phyloP scores from a whole-genome alignment of 2,797 vertebrate genomes.

The Tympanoctomys barrerae region DNA sequence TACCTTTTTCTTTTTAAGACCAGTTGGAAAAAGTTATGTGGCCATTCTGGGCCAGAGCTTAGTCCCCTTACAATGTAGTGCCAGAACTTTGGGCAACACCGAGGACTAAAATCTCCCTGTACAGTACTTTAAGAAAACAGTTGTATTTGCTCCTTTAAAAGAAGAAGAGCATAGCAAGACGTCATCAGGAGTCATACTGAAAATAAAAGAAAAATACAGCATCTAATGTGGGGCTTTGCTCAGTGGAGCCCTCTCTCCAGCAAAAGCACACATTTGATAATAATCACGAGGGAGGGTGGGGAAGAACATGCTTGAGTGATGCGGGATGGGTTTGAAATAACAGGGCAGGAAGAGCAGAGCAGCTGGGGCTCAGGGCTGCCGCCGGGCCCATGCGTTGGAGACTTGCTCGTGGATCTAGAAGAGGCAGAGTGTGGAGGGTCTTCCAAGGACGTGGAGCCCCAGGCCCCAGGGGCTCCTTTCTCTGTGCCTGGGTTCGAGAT shows the following conservation, averaged over 20 bases:
- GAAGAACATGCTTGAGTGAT: background rate
- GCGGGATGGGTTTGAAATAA: background rate
- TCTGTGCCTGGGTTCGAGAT: background rate
- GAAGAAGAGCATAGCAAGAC: background rate
- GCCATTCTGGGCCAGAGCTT: background rate
- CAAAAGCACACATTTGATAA: background rate
- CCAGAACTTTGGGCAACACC: conserved; percentile 38
- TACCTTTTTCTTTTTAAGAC: background rate
- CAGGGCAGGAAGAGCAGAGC: background rate
- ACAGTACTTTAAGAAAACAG: background rate
- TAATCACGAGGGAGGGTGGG: background rate
- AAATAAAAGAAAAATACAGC: background rate
- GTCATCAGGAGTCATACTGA: background rate
- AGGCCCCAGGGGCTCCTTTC: background rate
- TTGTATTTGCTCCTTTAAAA: background rate
- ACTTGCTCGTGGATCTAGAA: too few relatives aligned
- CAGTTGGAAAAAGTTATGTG: background rate
- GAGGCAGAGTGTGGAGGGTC: background rate
- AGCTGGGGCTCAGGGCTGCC: too few relatives aligned
- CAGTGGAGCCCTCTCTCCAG: background rate
- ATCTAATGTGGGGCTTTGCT: background rate
- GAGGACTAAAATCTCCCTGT: background rate
- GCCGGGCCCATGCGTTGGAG: background rate
- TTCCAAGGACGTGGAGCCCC: too few relatives aligned
- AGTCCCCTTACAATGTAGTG: background rate